phyloP scores from a whole-genome alignment of 1,140 invertebrate species.

The Bilobella aurantiaca region DNA sequence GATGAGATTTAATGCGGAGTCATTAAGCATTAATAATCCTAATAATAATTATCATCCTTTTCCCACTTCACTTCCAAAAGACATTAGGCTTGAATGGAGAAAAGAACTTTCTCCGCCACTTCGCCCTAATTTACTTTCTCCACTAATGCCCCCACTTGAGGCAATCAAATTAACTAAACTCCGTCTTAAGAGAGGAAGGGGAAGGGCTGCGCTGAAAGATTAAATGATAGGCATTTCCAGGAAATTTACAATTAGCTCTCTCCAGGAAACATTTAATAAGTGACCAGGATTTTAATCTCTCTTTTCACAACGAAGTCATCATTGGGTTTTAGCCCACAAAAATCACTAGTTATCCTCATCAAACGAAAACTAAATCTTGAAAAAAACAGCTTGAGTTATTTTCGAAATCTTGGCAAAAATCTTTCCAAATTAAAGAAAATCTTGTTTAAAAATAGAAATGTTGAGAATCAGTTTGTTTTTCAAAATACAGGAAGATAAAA shows the following conservation, averaged over 20 bases:
- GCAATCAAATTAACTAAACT: too few relatives aligned
- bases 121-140: slow-evolving; percentile 2
- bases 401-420: too few relatives aligned
- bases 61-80: not conserved
- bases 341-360: too few relatives aligned
- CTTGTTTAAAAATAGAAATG: too few relatives aligned
- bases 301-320: slow-evolving; percentile 2
- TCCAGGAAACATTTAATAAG: not conserved
- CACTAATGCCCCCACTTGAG: too few relatives aligned
- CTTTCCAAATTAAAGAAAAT: too few relatives aligned
- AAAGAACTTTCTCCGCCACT: not conserved
- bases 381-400: too few relatives aligned
- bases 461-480: too few relatives aligned
- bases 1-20: not conserved
- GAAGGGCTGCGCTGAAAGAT: not conserved
- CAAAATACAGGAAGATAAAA: too few relatives aligned
- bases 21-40: slow-evolving; percentile 1
- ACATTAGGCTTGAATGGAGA: not conserved
- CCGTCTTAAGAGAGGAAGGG: not conserved
- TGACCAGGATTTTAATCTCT: not conserved
- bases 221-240: not conserved
- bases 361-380: too few relatives aligned
- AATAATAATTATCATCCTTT: not conserved
- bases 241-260: not conserved
- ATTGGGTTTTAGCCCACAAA: too few relatives aligned